Percentiles rank a stretch among this genome's conserved stretches.
Evolutionary conservation across 2,797 vertebrate genomes (phyloP).

Genomic region (Trachurus trachurus): DNA sequence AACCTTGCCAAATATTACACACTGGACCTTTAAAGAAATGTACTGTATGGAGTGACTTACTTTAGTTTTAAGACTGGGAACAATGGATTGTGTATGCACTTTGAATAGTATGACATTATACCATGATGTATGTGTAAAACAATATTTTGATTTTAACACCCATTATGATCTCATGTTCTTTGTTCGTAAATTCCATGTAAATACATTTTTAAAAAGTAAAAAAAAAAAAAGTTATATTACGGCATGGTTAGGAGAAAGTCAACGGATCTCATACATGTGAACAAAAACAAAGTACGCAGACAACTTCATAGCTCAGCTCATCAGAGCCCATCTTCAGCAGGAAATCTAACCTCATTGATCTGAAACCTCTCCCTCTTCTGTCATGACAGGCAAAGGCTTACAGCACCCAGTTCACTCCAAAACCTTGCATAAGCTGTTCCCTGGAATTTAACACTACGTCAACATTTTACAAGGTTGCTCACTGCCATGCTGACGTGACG

Average conservation of each 20-base stretch:
- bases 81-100: too few relatives aligned
- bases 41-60: too few relatives aligned
- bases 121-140: too few relatives aligned
- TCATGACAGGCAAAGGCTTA: constrained; percentile 51
- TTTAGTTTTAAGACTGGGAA: too few relatives aligned
- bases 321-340: constrained; percentile 45
- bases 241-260: constrained; percentile 4
- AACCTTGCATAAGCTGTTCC: constrained; percentile 70
- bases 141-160: too few relatives aligned
- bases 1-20: too few relatives aligned
- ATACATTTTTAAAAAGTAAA: too few relatives aligned
- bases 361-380: constrained; percentile 31
- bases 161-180: too few relatives aligned
- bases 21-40: too few relatives aligned
- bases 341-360: constrained; percentile 72
- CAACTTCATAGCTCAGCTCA: constrained; percentile 33
- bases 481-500: constrained; percentile 53
- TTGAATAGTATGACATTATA: too few relatives aligned
- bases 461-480: constrained; percentile 69
- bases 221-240: background rate
- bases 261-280: background rate
- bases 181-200: too few relatives aligned
- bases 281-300: constrained; percentile 28
- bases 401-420: constrained; percentile 58
- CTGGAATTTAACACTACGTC: constrained; percentile 69